phyloP scores from a whole-genome alignment of 2,888 invertebrate genomes.

The Conistra vaccinii region DNA sequence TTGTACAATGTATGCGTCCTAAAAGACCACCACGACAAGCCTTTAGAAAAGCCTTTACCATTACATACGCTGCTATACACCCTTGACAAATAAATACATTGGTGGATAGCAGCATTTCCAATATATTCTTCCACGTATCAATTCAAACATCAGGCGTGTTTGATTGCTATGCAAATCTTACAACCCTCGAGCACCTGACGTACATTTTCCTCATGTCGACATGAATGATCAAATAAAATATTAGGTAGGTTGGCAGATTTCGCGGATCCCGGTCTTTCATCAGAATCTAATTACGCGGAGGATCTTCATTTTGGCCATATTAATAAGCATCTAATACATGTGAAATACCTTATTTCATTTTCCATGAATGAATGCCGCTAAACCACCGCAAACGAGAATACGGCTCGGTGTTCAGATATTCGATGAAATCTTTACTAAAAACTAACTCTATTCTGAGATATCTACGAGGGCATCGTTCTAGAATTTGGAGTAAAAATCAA shows the following conservation, averaged over 20 bases:
- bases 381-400: not conserved
- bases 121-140: conserved; percentile 44
- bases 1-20: not conserved
- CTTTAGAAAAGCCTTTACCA: not conserved
- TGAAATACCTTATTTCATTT: not conserved
- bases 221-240: conserved; percentile 47
- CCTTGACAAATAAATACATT: not conserved
- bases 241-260: conserved; percentile 23
- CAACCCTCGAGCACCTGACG: conserved; percentile 12
- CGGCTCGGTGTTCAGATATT: not conserved
- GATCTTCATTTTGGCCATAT: not conserved
- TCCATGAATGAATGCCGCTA: not conserved
- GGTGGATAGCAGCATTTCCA: conserved; percentile 13
- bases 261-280: not conserved
- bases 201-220: conserved; percentile 44
- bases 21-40: not conserved
- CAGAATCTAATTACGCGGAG: conserved; percentile 9
- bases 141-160: conserved; percentile 45
- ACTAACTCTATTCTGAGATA: not conserved
- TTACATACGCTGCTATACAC: not conserved
- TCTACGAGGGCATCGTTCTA: not conserved
- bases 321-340: not conserved
- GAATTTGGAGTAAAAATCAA: not conserved
- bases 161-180: conserved; percentile 60
- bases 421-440: not conserved